A percentile compares a stretch with the other conserved stretches of the same genome.
Conservation (phyloP, 2,797 vertebrate genomes). For the Schizothorax lantsangensis region DNA sequence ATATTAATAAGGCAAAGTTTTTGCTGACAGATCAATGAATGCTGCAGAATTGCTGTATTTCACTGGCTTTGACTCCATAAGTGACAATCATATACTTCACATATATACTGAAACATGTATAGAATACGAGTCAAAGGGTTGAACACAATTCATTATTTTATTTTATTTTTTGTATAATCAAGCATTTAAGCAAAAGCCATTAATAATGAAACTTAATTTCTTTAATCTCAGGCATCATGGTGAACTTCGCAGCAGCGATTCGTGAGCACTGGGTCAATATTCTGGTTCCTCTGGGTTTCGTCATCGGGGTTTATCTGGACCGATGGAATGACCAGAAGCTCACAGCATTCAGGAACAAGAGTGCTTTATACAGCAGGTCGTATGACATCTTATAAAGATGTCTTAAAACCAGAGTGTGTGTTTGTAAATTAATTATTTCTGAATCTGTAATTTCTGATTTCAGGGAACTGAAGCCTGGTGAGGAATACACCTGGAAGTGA, state of each 20-base stretch:
- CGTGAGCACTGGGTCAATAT: slow-evolving; percentile 84
- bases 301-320: slow-evolving; percentile 89
- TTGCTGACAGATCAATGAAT: neutral
- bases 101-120: neutral
- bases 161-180: neutral
- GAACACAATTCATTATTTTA: no score
- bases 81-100: neutral
- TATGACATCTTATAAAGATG: neutral
- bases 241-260: slow-evolving; percentile 79
- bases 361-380: slow-evolving; percentile 87
- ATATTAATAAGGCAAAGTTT: neutral
- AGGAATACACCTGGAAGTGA: slow-evolving; percentile 92
- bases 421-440: neutral
- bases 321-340: slow-evolving; percentile 83
- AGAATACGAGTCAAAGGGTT: neutral
- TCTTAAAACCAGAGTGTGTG: neutral
- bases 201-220: neutral
- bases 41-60: neutral
- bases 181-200: neutral
- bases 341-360: slow-evolving; percentile 90
- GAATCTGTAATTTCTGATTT: neutral
- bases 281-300: slow-evolving; percentile 87
- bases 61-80: neutral
- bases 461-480: slow-evolving; percentile 90
- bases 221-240: slow-evolving; percentile 76